phyloP scores from a whole-genome alignment of 2,113 vertebrate species.

The Hippocampus mohnikei region DNA sequence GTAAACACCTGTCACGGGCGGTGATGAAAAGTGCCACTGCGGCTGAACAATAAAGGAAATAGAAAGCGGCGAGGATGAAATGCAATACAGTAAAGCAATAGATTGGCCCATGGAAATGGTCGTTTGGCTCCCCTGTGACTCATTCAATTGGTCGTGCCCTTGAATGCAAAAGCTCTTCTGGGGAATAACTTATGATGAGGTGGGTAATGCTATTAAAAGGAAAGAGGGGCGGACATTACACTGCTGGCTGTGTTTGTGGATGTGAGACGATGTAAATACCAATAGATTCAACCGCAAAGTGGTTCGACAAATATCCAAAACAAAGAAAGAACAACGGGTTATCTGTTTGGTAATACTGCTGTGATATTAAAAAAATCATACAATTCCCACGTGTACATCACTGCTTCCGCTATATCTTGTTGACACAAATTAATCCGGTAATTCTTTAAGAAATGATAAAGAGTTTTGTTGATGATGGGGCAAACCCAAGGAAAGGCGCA shows the following conservation, averaged over 20 bases:
- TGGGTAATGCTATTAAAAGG: slow-evolving; percentile 8
- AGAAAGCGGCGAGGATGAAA: slow-evolving; percentile 52
- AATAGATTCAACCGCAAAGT: background rate
- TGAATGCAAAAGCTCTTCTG: slow-evolving; percentile 42
- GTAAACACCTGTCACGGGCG: slow-evolving; percentile 48
- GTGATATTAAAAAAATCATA: background rate
- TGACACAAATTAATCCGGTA: too few species aligned
- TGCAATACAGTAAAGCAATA: slow-evolving; percentile 43
- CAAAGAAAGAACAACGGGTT: background rate
- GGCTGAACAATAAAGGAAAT: slow-evolving; percentile 55
- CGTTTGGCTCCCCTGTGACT: slow-evolving; percentile 50
- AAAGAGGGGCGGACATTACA: background rate
- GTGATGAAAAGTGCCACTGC: slow-evolving; percentile 45
- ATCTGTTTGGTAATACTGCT: background rate
- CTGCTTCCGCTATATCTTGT: background rate
- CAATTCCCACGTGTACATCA: too few species aligned
- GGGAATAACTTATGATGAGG: slow-evolving; percentile 59
- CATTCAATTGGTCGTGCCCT: slow-evolving; percentile 57
- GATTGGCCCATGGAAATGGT: slow-evolving; percentile 31
- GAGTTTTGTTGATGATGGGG: too few species aligned
- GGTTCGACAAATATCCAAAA: background rate
- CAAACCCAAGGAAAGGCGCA: background rate
- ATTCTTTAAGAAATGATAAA: too few species aligned
- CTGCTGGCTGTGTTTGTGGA: background rate
- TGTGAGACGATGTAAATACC: background rate